phyloP scores from a whole-genome alignment of 1,140 invertebrate genomes.

The Sarcophaga peregrina region DNA sequence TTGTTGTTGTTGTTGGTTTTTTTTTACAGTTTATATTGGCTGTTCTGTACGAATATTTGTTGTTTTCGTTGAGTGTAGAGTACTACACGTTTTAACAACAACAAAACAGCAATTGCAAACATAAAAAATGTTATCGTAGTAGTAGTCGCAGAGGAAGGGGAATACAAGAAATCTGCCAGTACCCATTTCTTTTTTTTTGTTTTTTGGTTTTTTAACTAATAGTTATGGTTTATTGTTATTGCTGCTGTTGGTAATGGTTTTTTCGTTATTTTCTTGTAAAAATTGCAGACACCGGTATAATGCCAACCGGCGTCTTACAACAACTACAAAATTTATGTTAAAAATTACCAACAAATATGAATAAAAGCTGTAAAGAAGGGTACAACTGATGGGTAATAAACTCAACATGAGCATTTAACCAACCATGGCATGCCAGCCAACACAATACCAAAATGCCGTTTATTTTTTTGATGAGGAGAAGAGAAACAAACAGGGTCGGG shows the following conservation, averaged over 20 bases:
- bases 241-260: not conserved
- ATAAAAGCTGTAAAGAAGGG: not conserved
- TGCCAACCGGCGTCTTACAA: conserved; percentile 12
- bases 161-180: no score
- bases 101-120: no score
- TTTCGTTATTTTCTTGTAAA: no score
- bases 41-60: no score
- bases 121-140: no score
- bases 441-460: not conserved
- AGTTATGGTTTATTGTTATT: not conserved
- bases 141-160: no score
- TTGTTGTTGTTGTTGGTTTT: no score
- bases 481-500: no score
- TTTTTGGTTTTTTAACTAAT: not conserved
- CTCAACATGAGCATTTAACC: not conserved
- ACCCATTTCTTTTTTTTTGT: not conserved
- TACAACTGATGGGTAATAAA: not conserved
- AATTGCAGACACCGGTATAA: conserved; percentile 11
- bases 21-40: no score
- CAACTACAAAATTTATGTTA: not conserved
- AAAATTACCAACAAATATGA: not conserved
- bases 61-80: no score
- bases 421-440: not conserved
- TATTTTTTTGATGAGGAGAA: no score
- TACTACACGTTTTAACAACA: no score